Evolutionary conservation across 1,140 invertebrate genomes (phyloP), one percentile per base, ranked within the genome.

Genomic region (Cyrtorhinus lividipennis): DNA sequence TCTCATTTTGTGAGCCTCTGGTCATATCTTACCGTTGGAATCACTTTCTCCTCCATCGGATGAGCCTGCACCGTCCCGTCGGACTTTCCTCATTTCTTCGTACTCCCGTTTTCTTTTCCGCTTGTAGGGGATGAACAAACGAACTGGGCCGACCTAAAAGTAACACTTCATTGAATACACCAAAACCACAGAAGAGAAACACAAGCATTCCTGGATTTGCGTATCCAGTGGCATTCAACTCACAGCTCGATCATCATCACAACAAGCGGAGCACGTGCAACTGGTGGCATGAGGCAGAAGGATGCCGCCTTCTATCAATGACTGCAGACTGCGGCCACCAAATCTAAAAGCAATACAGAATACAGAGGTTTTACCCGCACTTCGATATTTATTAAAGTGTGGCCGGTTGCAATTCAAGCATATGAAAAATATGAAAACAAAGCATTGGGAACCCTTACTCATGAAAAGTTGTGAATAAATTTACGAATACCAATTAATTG

Each of bases 241-340:
- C 77, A 91, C 88, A 73, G 83, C 83, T 70, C 84, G 81, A 69
- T 91, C 88, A 73, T 95, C 92, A 76, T 95, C 91, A 78, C 91
- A 95, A 72, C 92, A 95, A 48, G 90, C 88, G n/a, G 88, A 82
- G 77, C 92, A 95, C 18, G 91, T 95, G 71, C 92, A 95, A 68
- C 90, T 92, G 38, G 91, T 94, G 24, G 92, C 91, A 77, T 95
- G 92, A n/a, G 91, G 90, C 59, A 86, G 84, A 30, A 95, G 76
- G 62, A 93, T 85, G 60, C 88, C 88, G 76, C 94, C 92, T 71
- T 94, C 91, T 64, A 96, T 93, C 24, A 95, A 75, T 18, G 90
- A 91, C 71, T 93, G 90, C 46, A 95, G 76, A 68, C 90, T 94
- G 67, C 91, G 79, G 1, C 92, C 92, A 26, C 90, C 91, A 75